Conservation (phyloP, 1,140 invertebrate genomes). For the Apis cerana region DNA sequence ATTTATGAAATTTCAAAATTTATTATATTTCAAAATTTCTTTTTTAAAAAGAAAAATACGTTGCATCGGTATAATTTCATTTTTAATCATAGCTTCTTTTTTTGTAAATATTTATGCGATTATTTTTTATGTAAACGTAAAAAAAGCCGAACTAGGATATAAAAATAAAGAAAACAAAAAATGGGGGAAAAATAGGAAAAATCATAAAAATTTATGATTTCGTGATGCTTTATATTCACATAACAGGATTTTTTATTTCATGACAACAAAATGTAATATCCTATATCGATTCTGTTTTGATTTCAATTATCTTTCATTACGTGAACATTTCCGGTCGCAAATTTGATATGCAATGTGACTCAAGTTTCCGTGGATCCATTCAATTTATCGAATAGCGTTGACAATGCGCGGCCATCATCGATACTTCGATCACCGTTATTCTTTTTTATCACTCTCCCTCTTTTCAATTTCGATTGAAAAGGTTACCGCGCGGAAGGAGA, state of each 20-base stretch:
- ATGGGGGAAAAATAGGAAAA: not conserved
- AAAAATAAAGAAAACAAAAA: not conserved
- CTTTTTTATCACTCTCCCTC: not conserved
- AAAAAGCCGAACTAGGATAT: slow-evolving; percentile 14
- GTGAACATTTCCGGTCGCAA: slow-evolving; percentile 23
- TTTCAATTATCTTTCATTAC: slow-evolving; percentile 52
- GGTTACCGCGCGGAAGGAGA: not conserved
- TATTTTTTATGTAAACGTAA: slow-evolving; percentile 4
- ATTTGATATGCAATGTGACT: slow-evolving; percentile 19
- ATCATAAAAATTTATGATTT: not conserved
- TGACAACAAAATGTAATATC: not conserved
- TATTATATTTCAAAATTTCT: not conserved
- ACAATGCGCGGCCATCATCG: slow-evolving; percentile 6
- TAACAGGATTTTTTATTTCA: not conserved
- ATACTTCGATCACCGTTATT: not conserved
- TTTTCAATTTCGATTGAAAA: slow-evolving; percentile 11
- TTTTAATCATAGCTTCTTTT: slow-evolving; percentile 12
- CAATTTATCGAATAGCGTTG: slow-evolving; percentile 14
- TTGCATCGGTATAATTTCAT: not conserved
- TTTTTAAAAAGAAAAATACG: not conserved
- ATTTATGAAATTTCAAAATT: slow-evolving; percentile 6
- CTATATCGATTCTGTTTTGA: slow-evolving; percentile 34
- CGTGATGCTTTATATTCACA: not conserved
- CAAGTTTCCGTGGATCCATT: not conserved
- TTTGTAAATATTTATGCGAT: slow-evolving; percentile 15